Evolutionary conservation across 2,888 invertebrate genomes (phyloP), one percentile per base, ranked within the genome.

Genomic region (Eupithecia dodoneata): DNA sequence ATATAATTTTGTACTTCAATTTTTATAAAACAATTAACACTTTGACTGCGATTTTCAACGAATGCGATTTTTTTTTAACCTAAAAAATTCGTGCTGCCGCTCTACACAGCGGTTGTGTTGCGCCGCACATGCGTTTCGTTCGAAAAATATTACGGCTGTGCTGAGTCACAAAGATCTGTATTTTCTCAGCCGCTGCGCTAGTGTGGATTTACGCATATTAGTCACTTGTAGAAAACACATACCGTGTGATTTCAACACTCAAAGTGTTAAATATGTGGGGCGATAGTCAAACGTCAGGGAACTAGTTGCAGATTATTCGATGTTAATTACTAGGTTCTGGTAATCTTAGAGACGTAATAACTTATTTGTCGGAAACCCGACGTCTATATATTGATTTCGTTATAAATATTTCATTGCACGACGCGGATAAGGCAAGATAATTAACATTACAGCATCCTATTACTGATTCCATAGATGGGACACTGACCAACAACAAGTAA

Each of bases 381-480:
- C 52, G 30, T 59, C 44, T 69, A 69, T 73, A 71, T 59, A 45
- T 74, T 65, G 69, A 72, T 78, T 75, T 73, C 18, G 0, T 15
- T 73, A 76, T 79, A 78, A 73, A 76, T 74, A 79, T 77, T 73
- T 72, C 49, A 76, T 77, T 30, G 67, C 74, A 80, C 77, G 79
- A 80, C 59, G 73, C 73, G 75, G 75, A 76, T 71, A 66, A 63
- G 42, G 15, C 70, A 63, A n/a, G 44, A 74, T 52, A 63, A 73
- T 73, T 47, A 73, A 70, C 69, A 76, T 70, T 15, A 73, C 70
- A 18, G 15, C 70, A 63, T 65, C 72, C 70, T 73, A 73, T 73
- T 76, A 63, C 13, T 42, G n/a, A n/a, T 44, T 47, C 73, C 70
- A 52, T 65, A 49, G 52, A 70, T 52, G 42, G 55, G 67, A 70